Conservation (phyloP, 2,113 vertebrate genomes). For the Conger conger region DNA sequence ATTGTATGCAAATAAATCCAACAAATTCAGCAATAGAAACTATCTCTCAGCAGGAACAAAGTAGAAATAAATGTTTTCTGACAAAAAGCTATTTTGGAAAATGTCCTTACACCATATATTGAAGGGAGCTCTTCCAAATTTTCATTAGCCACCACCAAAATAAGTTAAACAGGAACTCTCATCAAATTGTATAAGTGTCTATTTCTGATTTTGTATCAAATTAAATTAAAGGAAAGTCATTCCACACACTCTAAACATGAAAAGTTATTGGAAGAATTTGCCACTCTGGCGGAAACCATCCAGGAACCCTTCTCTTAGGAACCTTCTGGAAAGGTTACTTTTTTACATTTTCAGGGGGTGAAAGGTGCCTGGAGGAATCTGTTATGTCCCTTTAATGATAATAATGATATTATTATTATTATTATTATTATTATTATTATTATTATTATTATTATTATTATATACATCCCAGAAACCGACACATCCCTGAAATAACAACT, state of each 20-base stretch:
- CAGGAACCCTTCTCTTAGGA: too few species aligned
- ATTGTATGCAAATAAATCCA: not conserved
- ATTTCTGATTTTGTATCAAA: not conserved
- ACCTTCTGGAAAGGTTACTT: too few species aligned
- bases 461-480: too few species aligned
- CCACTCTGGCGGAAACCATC: too few species aligned
- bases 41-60: not conserved
- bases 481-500: too few species aligned
- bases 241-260: not conserved
- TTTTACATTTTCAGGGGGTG: too few species aligned
- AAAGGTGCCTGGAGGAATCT: too few species aligned
- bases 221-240: not conserved
- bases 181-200: conserved; percentile 37
- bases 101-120: conserved; percentile 48
- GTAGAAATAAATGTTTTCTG: conserved; percentile 33
- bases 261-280: too few species aligned
- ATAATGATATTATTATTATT: too few species aligned
- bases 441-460: too few species aligned
- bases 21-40: not conserved
- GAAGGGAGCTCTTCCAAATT: conserved; percentile 57
- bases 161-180: conserved; percentile 47
- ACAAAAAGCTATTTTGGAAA: conserved; percentile 39
- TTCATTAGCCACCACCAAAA: conserved; percentile 57
- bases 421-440: too few species aligned
- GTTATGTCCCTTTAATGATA: too few species aligned